These are phyloP conservation scores for Orius insidiosus DNA, from an alignment of 1,140 invertebrate species.

Conservation along the genomic window DNA sequence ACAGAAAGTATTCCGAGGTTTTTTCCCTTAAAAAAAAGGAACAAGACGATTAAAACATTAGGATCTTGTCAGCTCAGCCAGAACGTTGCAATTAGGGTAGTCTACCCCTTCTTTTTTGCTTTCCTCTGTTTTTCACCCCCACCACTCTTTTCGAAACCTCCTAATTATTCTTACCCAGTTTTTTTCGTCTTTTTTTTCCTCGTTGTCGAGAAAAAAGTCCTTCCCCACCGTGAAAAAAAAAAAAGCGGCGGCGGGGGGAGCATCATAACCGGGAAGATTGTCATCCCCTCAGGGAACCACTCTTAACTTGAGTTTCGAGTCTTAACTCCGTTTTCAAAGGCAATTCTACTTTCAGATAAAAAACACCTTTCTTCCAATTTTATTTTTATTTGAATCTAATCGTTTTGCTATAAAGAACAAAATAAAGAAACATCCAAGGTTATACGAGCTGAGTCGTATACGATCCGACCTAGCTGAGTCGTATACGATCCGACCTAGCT, in stretches of 20 bases:
- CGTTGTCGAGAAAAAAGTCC: neutral
- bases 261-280: constrained; percentile 10
- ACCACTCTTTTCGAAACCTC: constrained; percentile 1
- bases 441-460: too few species aligned
- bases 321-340: neutral
- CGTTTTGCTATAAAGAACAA: too few species aligned
- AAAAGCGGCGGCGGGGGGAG: neutral
- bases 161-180: constrained; percentile 7
- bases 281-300: constrained; percentile 7
- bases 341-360: too few species aligned
- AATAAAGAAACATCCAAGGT: too few species aligned
- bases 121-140: constrained; percentile 1
- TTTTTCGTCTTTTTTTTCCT: neutral
- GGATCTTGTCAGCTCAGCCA: neutral
- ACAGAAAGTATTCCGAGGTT: neutral
- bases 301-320: neutral
- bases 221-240: neutral
- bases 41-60: neutral
- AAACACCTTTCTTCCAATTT: too few species aligned
- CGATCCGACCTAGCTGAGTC: too few species aligned
- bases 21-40: neutral
- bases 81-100: neutral
- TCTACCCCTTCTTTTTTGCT: neutral
- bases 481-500: too few species aligned
- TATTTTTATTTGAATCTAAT: too few species aligned